Base-by-base conservation (phyloP, 1,140 invertebrate species). In the Drosophila pseudoobscura region DNA sequence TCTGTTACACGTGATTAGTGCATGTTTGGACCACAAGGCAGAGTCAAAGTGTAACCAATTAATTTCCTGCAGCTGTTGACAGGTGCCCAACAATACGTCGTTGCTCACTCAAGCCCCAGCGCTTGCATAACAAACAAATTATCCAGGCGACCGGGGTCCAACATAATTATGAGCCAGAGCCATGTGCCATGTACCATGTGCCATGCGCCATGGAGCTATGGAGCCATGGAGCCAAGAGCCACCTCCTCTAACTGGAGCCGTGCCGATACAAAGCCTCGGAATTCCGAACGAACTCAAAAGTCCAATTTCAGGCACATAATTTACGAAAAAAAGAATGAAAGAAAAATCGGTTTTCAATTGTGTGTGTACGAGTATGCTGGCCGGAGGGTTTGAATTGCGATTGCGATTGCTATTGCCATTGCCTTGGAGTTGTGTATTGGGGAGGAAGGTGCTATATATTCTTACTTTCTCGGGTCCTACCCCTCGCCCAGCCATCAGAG, bases 111-210 rank as follows among this genome's bases (percentile, higher is more conserved):
- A 61, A 72, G 62, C 53, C 70, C 11, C 35, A 39, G 35, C 45
- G 51, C 61, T 87, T 78, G 63, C 77, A 75, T 82, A 85, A 85
- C 78, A 85, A 85, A 85, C 80, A 84, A 85, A 85, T 85, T 85
- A 85, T 61, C 57, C 69, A 39, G 35, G 53, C 61, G 61, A 41
- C 65, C 60, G 46, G 69, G 55, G 60, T 53, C 74, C 68, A 57
- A 78, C 64, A 78, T 85, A 87, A 85, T 87, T 85, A 85, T 82
- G 70, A 66, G 66, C 51, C 68, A 55, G 20, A 69, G 60, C 66
- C 61, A 57, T 35, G 9, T 9, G 64, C 50, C 72, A 69, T 20
- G 51, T 4, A 5, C 35, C 35, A 39, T 26, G 4, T 13, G 35
- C 35, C 35, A 13, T 39, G 35, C 8, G 9, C 35, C 35, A 11